Percentiles rank a stretch among this genome's conserved stretches.
Evolutionary conservation across 2,888 invertebrate species (phyloP).

Genomic region (Muschampia plurimacula): DNA sequence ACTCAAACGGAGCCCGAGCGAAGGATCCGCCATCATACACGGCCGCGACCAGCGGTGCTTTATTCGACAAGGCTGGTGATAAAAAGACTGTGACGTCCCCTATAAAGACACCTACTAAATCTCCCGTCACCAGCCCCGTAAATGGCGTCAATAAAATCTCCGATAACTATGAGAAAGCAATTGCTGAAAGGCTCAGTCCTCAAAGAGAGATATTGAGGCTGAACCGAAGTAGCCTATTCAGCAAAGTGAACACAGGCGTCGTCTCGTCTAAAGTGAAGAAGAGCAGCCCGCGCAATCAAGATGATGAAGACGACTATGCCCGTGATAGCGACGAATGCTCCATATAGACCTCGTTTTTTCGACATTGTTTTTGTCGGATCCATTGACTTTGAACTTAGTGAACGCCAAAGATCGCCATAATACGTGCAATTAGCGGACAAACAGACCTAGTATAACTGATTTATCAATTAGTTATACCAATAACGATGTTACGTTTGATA

Average conservation of each 20-base stretch:
- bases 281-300: slow-evolving; percentile 56
- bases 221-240: slow-evolving; percentile 74
- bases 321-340: slow-evolving; percentile 88
- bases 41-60: slow-evolving; percentile 65
- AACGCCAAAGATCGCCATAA: slow-evolving; percentile 73
- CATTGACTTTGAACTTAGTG: slow-evolving; percentile 55
- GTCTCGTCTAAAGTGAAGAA: slow-evolving; percentile 72
- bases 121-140: slow-evolving; percentile 70
- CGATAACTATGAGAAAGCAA: slow-evolving; percentile 79
- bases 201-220: slow-evolving; percentile 67
- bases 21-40: slow-evolving; percentile 77
- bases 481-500: slow-evolving; percentile 58
- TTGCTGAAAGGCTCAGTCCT: slow-evolving; percentile 75
- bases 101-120: slow-evolving; percentile 54
- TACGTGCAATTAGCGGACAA: slow-evolving; percentile 56
- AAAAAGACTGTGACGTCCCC: slow-evolving; percentile 62
- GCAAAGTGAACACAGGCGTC: slow-evolving; percentile 77
- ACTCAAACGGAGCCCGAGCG: slow-evolving; percentile 62
- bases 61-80: slow-evolving; percentile 59
- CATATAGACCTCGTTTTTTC: slow-evolving; percentile 71
- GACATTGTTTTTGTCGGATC: slow-evolving; percentile 51
- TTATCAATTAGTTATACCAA: slow-evolving; percentile 9
- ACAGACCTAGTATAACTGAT: slow-evolving; percentile 40
- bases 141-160: slow-evolving; percentile 81
- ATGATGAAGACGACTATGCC: slow-evolving; percentile 79